Evolutionary conservation across 2,888 invertebrate genomes (phyloP), one percentile per base, ranked within the genome.

Genomic region (Rhodophaea formosa): DNA sequence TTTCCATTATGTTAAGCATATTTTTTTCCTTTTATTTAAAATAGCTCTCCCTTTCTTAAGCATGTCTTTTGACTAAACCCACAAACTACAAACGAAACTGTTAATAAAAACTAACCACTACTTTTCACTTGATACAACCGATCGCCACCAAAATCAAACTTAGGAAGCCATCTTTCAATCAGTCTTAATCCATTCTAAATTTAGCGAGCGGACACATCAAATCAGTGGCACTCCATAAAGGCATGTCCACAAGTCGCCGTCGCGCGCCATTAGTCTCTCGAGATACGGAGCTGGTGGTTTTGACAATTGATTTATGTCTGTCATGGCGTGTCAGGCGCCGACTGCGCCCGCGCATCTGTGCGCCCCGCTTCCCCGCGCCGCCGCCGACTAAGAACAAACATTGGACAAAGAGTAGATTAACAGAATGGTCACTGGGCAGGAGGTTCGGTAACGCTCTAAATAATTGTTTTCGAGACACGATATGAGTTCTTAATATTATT

Each of bases 241-340:
- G 62, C 70, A 52, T 69, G 72, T 89, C 88, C 86, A 84, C 71
- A 77, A 54, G 67, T 72, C 65, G 75, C 69, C 66, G 69, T 62
- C 74, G 63, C 71, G 65, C 72, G 69, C 84, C 80, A 84, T 84
- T 82, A 84, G 82, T 80, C 77, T 75, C 73, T 69, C 73, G 77
- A 86, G 88, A 88, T 88, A 84, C 84, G 81, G 82, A 69, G 70
- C 79, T 72, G 77, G 73, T 80, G 83, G 79, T 84, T 82, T 81
- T 90, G 89, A 89, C 90, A 90, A 90, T 89, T 91, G 90, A 91
- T 91, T 91, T 91, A 91, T 90, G 89, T 84, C 89, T 82, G 88
- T 91, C 90, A 91, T 75, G 86, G 77, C 86, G 84, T 89, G 88
- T 90, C 89, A 90, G 72, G 80, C 79, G 85, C 82, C 84, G 83